Evolutionary conservation across 2,888 invertebrate species (phyloP).

Genomic region (Ryuthela nishihirai): DNA sequence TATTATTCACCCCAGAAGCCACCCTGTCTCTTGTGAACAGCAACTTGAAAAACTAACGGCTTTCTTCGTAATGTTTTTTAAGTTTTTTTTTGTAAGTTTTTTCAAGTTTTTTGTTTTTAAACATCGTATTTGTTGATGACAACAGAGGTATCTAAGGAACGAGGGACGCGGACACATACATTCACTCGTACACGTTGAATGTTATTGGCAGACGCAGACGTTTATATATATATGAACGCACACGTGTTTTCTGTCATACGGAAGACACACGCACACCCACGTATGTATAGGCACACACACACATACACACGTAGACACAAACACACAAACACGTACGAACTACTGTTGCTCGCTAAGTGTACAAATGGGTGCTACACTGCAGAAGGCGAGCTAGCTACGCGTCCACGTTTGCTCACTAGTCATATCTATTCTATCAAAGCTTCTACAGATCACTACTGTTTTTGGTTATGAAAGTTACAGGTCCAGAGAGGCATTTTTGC

Average conservation of each 20-base stretch:
- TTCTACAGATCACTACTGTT: conserved; percentile 36
- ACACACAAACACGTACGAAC: conserved; percentile 35
- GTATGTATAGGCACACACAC: no score
- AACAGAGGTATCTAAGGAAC: conserved; percentile 38
- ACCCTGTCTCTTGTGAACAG: conserved; percentile 26
- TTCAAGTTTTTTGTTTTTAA: conserved; percentile 29
- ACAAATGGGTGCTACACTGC: conserved; percentile 38
- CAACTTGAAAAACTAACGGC: conserved; percentile 32
- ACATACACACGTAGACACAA: no score
- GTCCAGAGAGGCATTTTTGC: conserved; percentile 12
- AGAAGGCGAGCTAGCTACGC: conserved; percentile 32
- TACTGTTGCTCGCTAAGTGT: conserved; percentile 35
- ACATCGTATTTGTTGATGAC: conserved; percentile 25
- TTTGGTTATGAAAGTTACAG: conserved; percentile 38
- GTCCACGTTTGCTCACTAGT: conserved; percentile 36
- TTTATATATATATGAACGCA: conserved; percentile 15
- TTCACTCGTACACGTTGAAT: conserved; percentile 33
- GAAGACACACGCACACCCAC: no score
- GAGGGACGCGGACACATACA: conserved; percentile 36
- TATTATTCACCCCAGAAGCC: conserved; percentile 27
- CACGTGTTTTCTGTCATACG: conserved; percentile 32
- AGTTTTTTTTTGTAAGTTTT: conserved; percentile 26
- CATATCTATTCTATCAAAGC: conserved; percentile 36
- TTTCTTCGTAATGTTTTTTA: conserved; percentile 27
- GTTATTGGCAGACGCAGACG: background rate